Conservation (phyloP, 1,140 invertebrate genomes). For the Orchestia grillus region DNA sequence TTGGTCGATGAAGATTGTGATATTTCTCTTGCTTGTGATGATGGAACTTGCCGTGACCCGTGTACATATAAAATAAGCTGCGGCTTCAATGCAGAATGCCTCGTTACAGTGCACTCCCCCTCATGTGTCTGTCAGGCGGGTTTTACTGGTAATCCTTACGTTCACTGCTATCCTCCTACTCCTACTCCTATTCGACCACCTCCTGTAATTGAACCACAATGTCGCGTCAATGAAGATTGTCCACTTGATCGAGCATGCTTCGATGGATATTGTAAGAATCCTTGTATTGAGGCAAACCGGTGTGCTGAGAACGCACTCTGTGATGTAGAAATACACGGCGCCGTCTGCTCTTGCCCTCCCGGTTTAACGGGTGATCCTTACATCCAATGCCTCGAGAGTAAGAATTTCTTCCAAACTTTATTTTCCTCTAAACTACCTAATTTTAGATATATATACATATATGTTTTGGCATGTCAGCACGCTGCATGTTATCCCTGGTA, state of each 20-base stretch:
- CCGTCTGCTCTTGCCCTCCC: constrained; percentile 65
- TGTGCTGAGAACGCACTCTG: constrained; percentile 65
- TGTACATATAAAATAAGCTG: constrained; percentile 76
- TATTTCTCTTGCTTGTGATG: constrained; percentile 71
- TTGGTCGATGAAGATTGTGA: constrained; percentile 70
- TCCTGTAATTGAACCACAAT: constrained; percentile 74
- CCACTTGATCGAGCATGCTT: constrained; percentile 69
- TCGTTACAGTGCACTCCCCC: constrained; percentile 84
- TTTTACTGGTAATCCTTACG: constrained; percentile 88
- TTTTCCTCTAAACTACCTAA: constrained; percentile 52
- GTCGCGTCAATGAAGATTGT: constrained; percentile 70
- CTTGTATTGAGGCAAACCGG: constrained; percentile 67
- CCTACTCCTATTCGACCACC: constrained; percentile 78
- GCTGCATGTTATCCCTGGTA: constrained; percentile 68
- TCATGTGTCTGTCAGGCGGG: constrained; percentile 86
- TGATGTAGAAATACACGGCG: constrained; percentile 64
- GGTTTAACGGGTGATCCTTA: constrained; percentile 66
- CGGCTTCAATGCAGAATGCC: constrained; percentile 82
- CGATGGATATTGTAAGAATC: constrained; percentile 68
- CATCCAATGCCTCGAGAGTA: constrained; percentile 66
- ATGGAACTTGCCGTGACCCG: constrained; percentile 76
- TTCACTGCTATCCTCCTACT: constrained; percentile 77
- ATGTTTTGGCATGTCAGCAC: constrained; percentile 67
- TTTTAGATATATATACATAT: constrained; percentile 49
- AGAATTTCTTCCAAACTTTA: constrained; percentile 61